Conservation (phyloP, 2,797 vertebrate genomes). For the Loris lydekkerianus region DNA sequence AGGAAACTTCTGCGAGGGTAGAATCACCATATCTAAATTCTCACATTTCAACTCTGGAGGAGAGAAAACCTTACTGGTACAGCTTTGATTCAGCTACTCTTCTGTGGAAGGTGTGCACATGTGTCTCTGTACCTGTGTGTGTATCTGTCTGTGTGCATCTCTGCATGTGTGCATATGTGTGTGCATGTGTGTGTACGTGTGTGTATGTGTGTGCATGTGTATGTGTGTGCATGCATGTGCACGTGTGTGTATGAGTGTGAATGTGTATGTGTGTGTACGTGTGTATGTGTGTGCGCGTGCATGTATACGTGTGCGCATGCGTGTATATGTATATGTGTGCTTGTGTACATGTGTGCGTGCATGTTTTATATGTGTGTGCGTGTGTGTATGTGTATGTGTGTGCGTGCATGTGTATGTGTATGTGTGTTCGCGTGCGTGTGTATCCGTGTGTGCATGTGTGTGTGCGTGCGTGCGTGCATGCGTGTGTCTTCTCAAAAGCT, state of each 20-base stretch:
- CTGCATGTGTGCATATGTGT: background rate
- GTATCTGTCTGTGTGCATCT: too few relatives aligned
- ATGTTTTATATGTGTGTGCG: fast-evolving
- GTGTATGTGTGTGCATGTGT: background rate
- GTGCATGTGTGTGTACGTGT: fast-evolving
- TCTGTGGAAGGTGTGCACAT: too few relatives aligned
- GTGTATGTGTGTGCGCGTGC: background rate
- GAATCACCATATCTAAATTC: background rate
- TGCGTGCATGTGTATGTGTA: fast-evolving
- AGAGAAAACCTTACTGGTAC: background rate
- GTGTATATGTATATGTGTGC: background rate
- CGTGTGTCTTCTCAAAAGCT: background rate
- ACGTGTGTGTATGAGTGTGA: background rate
- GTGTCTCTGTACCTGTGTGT: too few relatives aligned
- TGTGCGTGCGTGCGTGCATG: fast-evolving
- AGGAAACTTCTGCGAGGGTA: background rate
- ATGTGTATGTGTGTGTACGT: fast-evolving
- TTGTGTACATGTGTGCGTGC: fast-evolving
- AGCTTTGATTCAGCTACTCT: background rate
- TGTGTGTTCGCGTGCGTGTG: fast-evolving
- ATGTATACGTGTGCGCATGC: background rate
- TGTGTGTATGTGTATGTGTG: fast-evolving
- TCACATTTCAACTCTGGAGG: background rate
- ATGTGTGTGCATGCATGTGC: fast-evolving
- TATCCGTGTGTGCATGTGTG: fast-evolving